A percentile compares a stretch with the other conserved stretches of the same genome.
Conservation (phyloP, 1,140 invertebrate genomes). For the Halotydeus destructor region DNA sequence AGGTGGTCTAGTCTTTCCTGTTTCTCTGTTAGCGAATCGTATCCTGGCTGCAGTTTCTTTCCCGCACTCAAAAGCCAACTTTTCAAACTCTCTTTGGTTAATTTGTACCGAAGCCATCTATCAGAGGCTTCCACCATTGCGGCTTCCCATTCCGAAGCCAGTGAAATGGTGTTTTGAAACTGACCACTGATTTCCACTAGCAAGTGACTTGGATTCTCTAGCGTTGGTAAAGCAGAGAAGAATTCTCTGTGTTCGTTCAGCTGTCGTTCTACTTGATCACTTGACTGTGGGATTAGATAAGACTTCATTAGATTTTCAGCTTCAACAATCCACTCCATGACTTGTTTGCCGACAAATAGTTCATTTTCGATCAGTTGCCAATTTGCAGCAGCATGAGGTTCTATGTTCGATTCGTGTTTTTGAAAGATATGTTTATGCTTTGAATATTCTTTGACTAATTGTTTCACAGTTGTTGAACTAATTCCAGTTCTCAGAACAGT, state of each 20-base stretch:
- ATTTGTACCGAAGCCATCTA: not conserved
- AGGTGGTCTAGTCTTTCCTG: not conserved
- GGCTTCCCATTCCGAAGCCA: not conserved
- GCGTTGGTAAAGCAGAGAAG: not conserved
- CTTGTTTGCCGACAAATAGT: not conserved
- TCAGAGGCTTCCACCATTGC: constrained; percentile 1
- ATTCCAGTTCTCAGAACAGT: no score
- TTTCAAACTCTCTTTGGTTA: not conserved
- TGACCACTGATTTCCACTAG: not conserved
- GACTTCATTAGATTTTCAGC: not conserved
- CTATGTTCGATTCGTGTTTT: no score
- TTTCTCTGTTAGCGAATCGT: not conserved
- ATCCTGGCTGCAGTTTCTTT: not conserved
- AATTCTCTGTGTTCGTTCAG: not conserved
- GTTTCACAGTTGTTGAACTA: no score
- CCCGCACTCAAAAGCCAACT: not conserved
- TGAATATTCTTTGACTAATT: no score
- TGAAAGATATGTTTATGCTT: no score
- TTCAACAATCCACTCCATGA: not conserved
- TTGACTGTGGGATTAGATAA: not conserved
- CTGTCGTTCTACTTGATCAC: not conserved
- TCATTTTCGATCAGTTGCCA: constrained; percentile 1
- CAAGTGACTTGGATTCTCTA: not conserved
- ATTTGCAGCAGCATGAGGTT: not conserved
- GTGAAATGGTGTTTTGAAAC: not conserved